Base-by-base conservation (phyloP, 2,888 invertebrate species). In the Microdon myrmicae region DNA sequence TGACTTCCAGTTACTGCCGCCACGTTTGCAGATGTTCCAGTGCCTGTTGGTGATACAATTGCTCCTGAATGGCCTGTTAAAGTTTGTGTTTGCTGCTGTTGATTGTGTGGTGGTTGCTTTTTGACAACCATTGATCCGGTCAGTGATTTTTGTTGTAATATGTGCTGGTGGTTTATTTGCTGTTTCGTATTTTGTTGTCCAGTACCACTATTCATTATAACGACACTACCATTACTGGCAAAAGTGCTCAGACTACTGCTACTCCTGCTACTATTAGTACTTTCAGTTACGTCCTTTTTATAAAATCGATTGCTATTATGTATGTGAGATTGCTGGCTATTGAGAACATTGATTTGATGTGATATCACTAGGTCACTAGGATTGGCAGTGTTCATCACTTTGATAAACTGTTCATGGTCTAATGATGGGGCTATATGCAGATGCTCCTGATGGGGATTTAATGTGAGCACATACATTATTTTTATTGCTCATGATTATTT, bases 361-460 rank as follows among this genome's bases (percentile, higher is more conserved):
- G 72, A 69, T 64, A 69, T 67, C 44, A 71, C 68, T 68, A 72
- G 68, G 67, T 72, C 72, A 70, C 71, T 71, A 23, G 70, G 9
- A 35, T 47, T 56, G n/a, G 45, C 22, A 49, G 44, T 64, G 56
- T 51, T 64, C 64, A 64, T 64, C 45, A 64, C 64, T 64, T 64
- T 64, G 56, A 35, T 39, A 56, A 29, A 28, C 32, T 39, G 45
- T 41, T 53, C 39, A 17, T 29, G 39, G 28, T 51, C 45, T 31
- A 31, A 10, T 43, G 39, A 22, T 45, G 38, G 22, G 17, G 39
- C 34, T 35, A 22, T 32, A 41, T 51, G 51, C 23, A 35, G 43
- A 37, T 41, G 53, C 17, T 58, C 29, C 38, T 64, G 64, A 45
- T 58, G 58, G 12, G 64, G 45, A 13, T 22, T 43, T 17, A 64